phyloP scores from a whole-genome alignment of 2,797 vertebrate species.

The Lepus oiostolus region DNA sequence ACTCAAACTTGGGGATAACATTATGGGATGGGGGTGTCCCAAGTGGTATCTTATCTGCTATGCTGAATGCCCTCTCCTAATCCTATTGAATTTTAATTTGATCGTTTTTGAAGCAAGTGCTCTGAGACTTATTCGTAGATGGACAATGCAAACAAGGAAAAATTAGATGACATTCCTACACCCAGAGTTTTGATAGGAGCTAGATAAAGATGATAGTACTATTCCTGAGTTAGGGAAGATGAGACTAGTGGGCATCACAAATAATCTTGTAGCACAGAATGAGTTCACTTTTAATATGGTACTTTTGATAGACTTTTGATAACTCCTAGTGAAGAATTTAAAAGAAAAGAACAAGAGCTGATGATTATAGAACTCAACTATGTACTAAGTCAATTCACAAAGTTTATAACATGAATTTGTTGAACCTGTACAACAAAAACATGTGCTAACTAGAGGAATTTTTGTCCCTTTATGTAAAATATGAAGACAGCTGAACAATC shows the following conservation, averaged over 20 bases:
- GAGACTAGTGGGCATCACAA: rapidly evolving
- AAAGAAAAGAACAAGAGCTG: background rate
- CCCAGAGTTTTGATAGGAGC: background rate
- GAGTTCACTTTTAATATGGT: background rate
- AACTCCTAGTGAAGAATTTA: background rate
- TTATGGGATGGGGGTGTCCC: too few species aligned
- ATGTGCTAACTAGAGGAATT: background rate
- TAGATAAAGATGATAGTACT: background rate
- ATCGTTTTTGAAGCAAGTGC: background rate
- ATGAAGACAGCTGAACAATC: background rate
- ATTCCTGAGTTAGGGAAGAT: background rate
- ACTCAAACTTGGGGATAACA: too few species aligned
- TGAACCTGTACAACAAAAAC: background rate
- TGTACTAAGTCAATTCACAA: background rate
- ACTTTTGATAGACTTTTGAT: background rate
- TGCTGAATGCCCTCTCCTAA: too few species aligned
- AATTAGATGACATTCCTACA: background rate
- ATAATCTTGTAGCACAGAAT: background rate
- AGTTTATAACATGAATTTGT: background rate
- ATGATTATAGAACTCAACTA: background rate
- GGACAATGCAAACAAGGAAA: background rate
- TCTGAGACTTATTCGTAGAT: background rate
- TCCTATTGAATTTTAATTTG: too few species aligned
- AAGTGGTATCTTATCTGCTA: too few species aligned
- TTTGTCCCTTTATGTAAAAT: background rate